Base-by-base conservation (phyloP, 2,888 invertebrate genomes). In the Philereme transversata region DNA sequence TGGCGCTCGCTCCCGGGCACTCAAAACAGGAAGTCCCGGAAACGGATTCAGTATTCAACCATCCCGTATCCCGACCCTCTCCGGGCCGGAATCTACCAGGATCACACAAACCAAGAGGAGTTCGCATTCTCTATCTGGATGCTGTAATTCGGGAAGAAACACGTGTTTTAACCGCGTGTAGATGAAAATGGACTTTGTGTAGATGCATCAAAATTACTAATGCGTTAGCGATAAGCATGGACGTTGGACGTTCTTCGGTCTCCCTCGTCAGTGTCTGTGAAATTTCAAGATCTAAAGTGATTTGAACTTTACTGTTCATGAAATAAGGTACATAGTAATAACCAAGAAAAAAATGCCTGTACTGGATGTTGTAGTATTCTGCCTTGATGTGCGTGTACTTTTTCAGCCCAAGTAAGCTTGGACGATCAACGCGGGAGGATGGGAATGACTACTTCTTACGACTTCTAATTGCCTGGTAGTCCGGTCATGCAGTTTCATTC, bases 61-160 rank as follows among this genome's bases (percentile, higher is more conserved):
- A 75, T 78, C 77, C 77, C 82, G 78, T 77, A 76, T 81, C 79
- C 83, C 81, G 83, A 75, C 80, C 79, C 77, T 76, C 75, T 77
- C 70, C 59, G 64, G 64, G 73, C 68, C 72, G 75, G 74, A 70
- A 66, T 48, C 41, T 78, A 84, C 83, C 65, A 83, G 84, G 84
- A 66, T 41, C 8, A 4, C 75, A 84, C 71, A 70, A 68, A 64
- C 11, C 1, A 9, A 34, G 53, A 71, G 68, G 71, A 66, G 46
- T 4, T 60, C 4, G 38, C 44, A 48, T 54, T 9, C 8, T 8
- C 7, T 0, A 0, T 0, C 38, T 35, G 22, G 40, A 47, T 50
- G 7, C 22, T 34, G 33, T 38, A 46, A 46, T 10, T 11, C 57
- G 40, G 56, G 61, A 61, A 45, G 56, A 56, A 57, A 49, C 49